Evolutionary conservation across 2,888 invertebrate species (phyloP), one percentile per base, ranked within the genome.

Genomic region (Pteria penguin): DNA sequence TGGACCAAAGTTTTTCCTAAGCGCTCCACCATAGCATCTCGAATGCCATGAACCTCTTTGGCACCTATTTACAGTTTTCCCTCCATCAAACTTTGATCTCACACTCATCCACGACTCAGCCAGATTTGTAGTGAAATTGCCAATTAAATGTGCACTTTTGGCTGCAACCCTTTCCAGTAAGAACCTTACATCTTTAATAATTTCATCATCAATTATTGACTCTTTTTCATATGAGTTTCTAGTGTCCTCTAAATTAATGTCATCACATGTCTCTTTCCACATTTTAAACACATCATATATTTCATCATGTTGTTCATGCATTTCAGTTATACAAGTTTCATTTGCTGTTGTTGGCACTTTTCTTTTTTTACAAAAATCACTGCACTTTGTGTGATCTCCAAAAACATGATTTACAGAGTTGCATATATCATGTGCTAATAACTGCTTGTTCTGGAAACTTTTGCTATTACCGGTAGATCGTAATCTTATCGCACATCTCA

Each of bases 21-120:
- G 36, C 0, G 31, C 69, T 2, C 70, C 80, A 54, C 74, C 80
- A 77, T 72, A 80, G 62, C 78, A 82, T 22, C 82, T 33, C 0
- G 75, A 70, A 29, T 79, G 75, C 81, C 80, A 83, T 14, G 82
- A 79, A 4, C 78, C 79, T 26, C 78, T 1, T n/a, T 78, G 62
- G 57, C 79, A 79, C 1, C 67, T 45, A 58, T 81, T 79, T 14
- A 58, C 55, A 1, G 79, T 57, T 57, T 81, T 81, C 2, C 79
- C 81, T 18, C 79, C 81, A 72, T 82, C 81, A 79, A 80, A 83
- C 58, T 81, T 80, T 0, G 58, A 57, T 2, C 80, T 22, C 2
- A 81, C 74, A 29, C 66, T 58, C 83, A 79, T 80, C 80, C 79
- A 54, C 29, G n/a, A n/a, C 31, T 82, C 82, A 11, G 80, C 75